Percentiles rank a stretch among this genome's conserved stretches.
These are phyloP conservation scores for Hycleus phaleratus DNA, from an alignment of 1,140 invertebrate species.

Conservation along the genomic window DNA sequence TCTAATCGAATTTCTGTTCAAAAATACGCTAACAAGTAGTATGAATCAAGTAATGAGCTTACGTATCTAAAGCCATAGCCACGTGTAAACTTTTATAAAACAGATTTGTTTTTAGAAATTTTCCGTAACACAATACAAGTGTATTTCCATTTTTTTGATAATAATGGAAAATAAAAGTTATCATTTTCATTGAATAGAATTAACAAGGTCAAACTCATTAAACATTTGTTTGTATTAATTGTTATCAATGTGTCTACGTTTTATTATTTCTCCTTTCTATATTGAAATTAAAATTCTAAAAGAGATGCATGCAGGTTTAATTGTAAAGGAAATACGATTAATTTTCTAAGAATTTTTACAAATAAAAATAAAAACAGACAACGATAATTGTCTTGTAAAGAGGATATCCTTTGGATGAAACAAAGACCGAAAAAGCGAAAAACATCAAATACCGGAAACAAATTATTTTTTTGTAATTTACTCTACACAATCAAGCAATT, in stretches of 20 bases:
- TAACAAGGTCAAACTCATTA: no score
- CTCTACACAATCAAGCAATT: background rate
- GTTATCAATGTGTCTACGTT: background rate
- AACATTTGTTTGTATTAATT: background rate
- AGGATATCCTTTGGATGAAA: conserved; percentile 24
- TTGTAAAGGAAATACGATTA: background rate
- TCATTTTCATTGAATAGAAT: no score
- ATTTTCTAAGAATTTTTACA: background rate
- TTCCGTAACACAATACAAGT: no score
- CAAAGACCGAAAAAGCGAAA: conserved; percentile 22
- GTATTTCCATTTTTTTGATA: no score
- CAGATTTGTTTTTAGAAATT: no score
- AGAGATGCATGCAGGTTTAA: background rate
- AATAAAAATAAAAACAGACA: background rate
- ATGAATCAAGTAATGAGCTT: no score
- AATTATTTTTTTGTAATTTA: background rate
- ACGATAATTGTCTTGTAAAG: conserved; percentile 27
- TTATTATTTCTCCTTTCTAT: background rate
- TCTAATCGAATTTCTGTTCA: no score
- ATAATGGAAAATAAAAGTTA: no score
- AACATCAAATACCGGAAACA: conserved; percentile 11
- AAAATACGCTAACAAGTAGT: no score
- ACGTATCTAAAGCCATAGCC: no score
- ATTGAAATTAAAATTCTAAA: background rate
- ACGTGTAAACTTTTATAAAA: no score